Conservation (phyloP, 2,888 invertebrate genomes). For the Rhingia rostrata region DNA sequence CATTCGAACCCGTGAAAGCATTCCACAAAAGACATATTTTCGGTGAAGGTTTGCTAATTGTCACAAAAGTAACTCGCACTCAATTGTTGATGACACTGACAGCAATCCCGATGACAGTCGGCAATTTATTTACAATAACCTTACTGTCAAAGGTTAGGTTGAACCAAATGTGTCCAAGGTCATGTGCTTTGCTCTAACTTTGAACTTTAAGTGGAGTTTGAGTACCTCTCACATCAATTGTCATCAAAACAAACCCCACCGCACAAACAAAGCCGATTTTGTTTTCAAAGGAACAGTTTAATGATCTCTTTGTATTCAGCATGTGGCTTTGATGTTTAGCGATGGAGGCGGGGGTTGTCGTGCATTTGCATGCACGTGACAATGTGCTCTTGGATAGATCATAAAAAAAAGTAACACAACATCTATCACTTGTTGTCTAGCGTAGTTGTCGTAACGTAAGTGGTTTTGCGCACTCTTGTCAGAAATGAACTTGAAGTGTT, state of each 20-base stretch:
- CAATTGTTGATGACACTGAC: slow-evolving; percentile 14
- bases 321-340: slow-evolving; percentile 36
- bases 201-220: background rate
- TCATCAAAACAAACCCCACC: background rate
- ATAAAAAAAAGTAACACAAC: slow-evolving; percentile 52
- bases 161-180: background rate
- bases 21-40: background rate
- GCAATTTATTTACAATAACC: slow-evolving; percentile 9
- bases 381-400: slow-evolving; percentile 56
- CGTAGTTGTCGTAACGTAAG: slow-evolving; percentile 19
- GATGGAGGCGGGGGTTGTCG: background rate
- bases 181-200: slow-evolving; percentile 8
- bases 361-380: slow-evolving; percentile 68
- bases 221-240: slow-evolving; percentile 18
- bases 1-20: background rate
- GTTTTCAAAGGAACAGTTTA: slow-evolving; percentile 46
- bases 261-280: slow-evolving; percentile 12
- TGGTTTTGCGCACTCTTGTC: slow-evolving; percentile 11
- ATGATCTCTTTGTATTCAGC: slow-evolving; percentile 64
- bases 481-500: slow-evolving; percentile 45
- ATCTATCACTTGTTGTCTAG: slow-evolving; percentile 47
- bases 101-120: slow-evolving; percentile 4
- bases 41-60: background rate
- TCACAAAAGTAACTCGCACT: slow-evolving; percentile 1
- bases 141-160: slow-evolving; percentile 35